These are phyloP conservation scores for Eupithecia exiguata DNA, from an alignment of 2,888 invertebrate species.

Conservation along the genomic window DNA sequence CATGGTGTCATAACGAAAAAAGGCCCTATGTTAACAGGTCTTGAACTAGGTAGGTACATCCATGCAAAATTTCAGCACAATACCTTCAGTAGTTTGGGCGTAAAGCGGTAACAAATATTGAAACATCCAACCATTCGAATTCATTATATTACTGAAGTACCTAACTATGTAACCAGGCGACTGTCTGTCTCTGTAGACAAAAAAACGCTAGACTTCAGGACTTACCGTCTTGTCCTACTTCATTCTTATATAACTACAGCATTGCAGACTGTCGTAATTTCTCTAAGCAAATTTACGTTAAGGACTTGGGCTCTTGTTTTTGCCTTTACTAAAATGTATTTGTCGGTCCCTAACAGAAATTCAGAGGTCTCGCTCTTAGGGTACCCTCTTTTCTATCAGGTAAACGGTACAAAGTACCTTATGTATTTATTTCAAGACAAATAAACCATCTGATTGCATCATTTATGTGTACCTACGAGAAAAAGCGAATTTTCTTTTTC, in stretches of 20 bases:
- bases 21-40: too few relatives aligned
- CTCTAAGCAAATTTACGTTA: not conserved
- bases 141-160: too few relatives aligned
- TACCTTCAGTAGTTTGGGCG: too few relatives aligned
- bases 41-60: too few relatives aligned
- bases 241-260: slow-evolving; percentile 71
- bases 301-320: not conserved
- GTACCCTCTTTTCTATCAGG: not conserved
- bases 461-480: not conserved
- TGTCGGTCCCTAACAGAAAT: not conserved
- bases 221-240: slow-evolving; percentile 43
- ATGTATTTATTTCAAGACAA: not conserved
- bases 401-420: not conserved
- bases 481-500: not conserved
- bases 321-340: slow-evolving; percentile 11
- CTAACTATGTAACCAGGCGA: too few relatives aligned
- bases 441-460: not conserved
- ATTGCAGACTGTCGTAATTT: slow-evolving; percentile 64
- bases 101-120: too few relatives aligned
- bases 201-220: slow-evolving; percentile 12
- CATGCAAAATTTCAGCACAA: too few relatives aligned
- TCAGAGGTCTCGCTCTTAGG: not conserved
- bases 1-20: too few relatives aligned
- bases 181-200: not conserved
- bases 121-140: too few relatives aligned